A percentile compares a stretch with the other conserved stretches of the same genome.
phyloP scores from a whole-genome alignment of 2,797 vertebrate species.

The Centropyge bicolor region DNA sequence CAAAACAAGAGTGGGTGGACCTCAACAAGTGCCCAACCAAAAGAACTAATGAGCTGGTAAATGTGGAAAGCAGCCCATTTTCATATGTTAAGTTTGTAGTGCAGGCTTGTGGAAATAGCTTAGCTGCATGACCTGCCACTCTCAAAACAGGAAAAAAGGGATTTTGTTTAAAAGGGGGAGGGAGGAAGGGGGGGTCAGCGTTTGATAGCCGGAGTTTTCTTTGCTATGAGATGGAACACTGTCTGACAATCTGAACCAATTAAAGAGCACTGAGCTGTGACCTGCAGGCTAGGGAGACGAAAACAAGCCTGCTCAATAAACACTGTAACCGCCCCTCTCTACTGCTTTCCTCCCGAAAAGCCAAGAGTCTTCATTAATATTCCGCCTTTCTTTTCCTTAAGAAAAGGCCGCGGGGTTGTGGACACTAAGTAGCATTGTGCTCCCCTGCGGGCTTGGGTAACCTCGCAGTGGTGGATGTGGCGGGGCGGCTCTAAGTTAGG shows the following conservation, averaged over 20 bases:
- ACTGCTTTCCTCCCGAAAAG: slow-evolving; percentile 72
- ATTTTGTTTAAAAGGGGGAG: slow-evolving; percentile 46
- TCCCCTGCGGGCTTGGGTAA: slow-evolving; percentile 81
- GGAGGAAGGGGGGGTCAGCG: slow-evolving; percentile 33
- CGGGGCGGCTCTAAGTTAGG: slow-evolving; percentile 83
- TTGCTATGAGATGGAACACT: slow-evolving; percentile 79
- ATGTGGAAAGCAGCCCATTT: slow-evolving; percentile 85
- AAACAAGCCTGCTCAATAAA: slow-evolving; percentile 83
- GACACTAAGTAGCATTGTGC: slow-evolving; percentile 81
- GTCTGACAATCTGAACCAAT: slow-evolving; percentile 88
- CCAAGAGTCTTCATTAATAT: slow-evolving; percentile 85
- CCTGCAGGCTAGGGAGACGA: slow-evolving; percentile 70
- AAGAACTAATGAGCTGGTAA: slow-evolving; percentile 87
- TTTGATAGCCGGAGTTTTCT: slow-evolving; percentile 80
- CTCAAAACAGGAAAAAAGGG: slow-evolving; percentile 64
- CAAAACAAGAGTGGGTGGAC: slow-evolving; percentile 79
- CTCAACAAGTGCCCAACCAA: slow-evolving; percentile 78
- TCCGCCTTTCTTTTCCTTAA: slow-evolving; percentile 78
- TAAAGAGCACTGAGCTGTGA: slow-evolving; percentile 85
- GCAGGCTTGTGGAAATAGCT: slow-evolving; percentile 74
- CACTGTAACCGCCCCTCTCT: slow-evolving; percentile 74
- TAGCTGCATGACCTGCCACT: slow-evolving; percentile 68
- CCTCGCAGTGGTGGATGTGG: slow-evolving; percentile 82
- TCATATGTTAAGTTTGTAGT: slow-evolving; percentile 83
- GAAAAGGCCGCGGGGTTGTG: slow-evolving; percentile 70